These are phyloP conservation scores for Nomada fucata DNA, from an alignment of 2,888 invertebrate genomes.

Conservation along the genomic window DNA sequence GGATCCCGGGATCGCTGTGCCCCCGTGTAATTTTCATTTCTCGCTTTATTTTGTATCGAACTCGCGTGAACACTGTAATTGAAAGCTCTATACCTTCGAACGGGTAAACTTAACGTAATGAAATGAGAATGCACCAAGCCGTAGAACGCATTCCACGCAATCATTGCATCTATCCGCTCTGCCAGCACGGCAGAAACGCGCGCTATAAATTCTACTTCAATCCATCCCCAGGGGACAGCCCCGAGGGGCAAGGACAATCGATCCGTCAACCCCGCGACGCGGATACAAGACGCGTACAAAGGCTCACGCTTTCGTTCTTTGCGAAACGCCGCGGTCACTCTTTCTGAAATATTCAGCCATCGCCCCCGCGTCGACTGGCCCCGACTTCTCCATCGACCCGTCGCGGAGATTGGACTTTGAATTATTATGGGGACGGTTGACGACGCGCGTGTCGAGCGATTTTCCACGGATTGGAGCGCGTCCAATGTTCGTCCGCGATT, in stretches of 20 bases:
- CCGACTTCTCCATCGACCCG: slow-evolving; percentile 6
- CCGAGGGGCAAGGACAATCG: slow-evolving; percentile 78
- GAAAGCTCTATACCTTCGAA: too few relatives aligned
- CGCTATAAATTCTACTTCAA: slow-evolving; percentile 74
- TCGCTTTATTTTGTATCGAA: slow-evolving; percentile 36
- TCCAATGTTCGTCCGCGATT: not conserved
- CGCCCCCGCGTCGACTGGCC: slow-evolving; percentile 28
- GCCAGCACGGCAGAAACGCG: slow-evolving; percentile 73
- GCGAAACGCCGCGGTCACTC: slow-evolving; percentile 21
- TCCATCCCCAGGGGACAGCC: slow-evolving; percentile 61
- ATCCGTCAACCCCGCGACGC: slow-evolving; percentile 69
- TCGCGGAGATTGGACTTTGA: slow-evolving; percentile 34
- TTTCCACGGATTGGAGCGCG: not conserved
- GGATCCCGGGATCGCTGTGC: slow-evolving; percentile 3
- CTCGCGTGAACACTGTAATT: slow-evolving; percentile 32
- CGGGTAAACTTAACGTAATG: too few relatives aligned
- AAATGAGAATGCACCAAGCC: too few relatives aligned
- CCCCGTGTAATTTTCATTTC: slow-evolving; percentile 41
- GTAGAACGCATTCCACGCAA: slow-evolving; percentile 22
- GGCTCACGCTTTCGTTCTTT: slow-evolving; percentile 15
- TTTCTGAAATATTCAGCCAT: slow-evolving; percentile 57
- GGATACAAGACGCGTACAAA: slow-evolving; percentile 49
- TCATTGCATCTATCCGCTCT: slow-evolving; percentile 67
- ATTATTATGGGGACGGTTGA: slow-evolving; percentile 30
- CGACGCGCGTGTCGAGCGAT: not conserved